Base-by-base conservation (phyloP, 2,888 invertebrate genomes). In the Mythimna lalbum region DNA sequence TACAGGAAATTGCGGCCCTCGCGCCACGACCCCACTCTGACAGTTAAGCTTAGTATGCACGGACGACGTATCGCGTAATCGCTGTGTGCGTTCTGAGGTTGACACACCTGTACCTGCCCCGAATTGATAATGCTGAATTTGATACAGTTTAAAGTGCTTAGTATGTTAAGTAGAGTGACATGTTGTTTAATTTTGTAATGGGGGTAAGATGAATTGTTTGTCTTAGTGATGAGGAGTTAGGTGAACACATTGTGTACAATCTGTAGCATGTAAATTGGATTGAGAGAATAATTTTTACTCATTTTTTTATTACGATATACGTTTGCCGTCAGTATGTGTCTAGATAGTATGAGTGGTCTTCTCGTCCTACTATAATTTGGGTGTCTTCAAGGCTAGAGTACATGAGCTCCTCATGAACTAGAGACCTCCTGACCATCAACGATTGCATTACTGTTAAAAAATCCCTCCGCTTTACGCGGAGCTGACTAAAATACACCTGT, bases 1-100 rank as follows among this genome's bases (percentile, higher is more conserved):
- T 85, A 84, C 90, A 90, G 92, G 92, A 92, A 92, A 92, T 92
- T 92, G 91, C 91, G 88, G 89, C 85, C 85, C 79, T 84, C 72
- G 66, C 65, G 52, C 70, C 57, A 59, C 82, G 77, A 84, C 75
- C 81, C 73, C 65, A 56, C 72, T 56, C 69, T 81, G 82, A 80
- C 82, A 82, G 82, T 74, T 69, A 69, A 80, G 77, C 81, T 84
- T 77, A 81, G 81, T 81, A 80, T 72, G 74, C 81, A 82, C 77
- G 73, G 73, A 36, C 79, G 69, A 76, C 73, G 49, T 76, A 78
- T 78, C 85, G 80, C 78, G 69, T 81, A 81, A 84, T 81, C 83
- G 70, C 73, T 76, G 73, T 74, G 72, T 78, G 71, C 80, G 73
- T 78, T 71, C 69, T 74, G 73, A 70, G 78, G 82, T 83, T 83